Conservation (phyloP, 2,113 vertebrate species). For the Notothenia rossii region DNA sequence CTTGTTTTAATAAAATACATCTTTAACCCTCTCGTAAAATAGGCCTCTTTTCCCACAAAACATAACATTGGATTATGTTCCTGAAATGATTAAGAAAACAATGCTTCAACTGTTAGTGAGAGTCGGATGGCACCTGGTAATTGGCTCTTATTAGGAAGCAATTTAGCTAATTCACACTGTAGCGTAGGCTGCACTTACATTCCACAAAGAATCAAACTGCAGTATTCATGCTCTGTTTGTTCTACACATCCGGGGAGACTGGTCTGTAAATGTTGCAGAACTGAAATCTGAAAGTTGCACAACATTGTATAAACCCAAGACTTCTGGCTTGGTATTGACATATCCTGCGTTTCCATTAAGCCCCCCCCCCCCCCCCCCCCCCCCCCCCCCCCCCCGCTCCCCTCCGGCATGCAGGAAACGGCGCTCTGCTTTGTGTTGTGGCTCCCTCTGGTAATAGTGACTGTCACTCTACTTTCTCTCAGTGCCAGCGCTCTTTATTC, state of each 20-base stretch:
- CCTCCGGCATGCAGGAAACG: constrained; percentile 39
- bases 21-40: not conserved
- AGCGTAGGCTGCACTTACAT: not conserved
- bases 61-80: not conserved
- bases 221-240: constrained; percentile 24
- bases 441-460: constrained; percentile 67
- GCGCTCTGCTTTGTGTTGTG: constrained; percentile 76
- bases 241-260: constrained; percentile 18
- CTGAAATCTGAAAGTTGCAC: constrained; percentile 56
- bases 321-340: constrained; percentile 31
- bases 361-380: constrained; percentile 43
- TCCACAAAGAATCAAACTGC: constrained; percentile 40
- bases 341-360: not conserved
- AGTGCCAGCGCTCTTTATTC: constrained; percentile 61
- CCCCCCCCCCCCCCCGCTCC: constrained; percentile 38
- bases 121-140: constrained; percentile 34
- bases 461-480: constrained; percentile 75
- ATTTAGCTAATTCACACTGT: constrained; percentile 46
- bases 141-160: constrained; percentile 43
- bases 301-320: constrained; percentile 42
- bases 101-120: constrained; percentile 10
- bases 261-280: constrained; percentile 57
- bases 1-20: not conserved
- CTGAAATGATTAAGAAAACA: constrained; percentile 20
- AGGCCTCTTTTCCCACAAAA: not conserved